Base-by-base conservation (phyloP, 1,140 invertebrate species). In the Belonocnema kinseyi region DNA sequence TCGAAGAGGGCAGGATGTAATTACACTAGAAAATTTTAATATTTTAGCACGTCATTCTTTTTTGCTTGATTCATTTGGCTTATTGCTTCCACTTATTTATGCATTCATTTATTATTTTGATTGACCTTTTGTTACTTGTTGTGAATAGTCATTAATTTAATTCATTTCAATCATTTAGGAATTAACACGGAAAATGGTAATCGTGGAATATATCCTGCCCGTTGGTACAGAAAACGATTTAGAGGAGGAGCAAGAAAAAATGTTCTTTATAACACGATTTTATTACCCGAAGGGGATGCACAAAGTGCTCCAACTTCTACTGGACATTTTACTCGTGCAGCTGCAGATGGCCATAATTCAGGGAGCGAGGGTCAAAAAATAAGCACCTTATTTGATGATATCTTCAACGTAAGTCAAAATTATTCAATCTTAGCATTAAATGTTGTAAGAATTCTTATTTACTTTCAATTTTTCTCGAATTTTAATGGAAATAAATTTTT, bases 401-500 rank as follows among this genome's bases (percentile, higher is more conserved):
- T 91, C 14, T 91, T 91, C 53, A 88, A 91, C 61, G 90, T 91
- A 78, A 83, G 83, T 82, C n/a, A 7, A 11, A 46, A 46, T 46
- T 8, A 46, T 46, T 46, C 6, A 11, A 46, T 46, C 6, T 46
- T 46, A 46, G 10, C 10, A 46, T 46, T 7, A 6, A 10, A 11
- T 10, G 7, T 46, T 46, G 10, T 11, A 46, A 8, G 1, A 7
- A 46, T 0, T 46, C 2, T 46, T 46, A 11, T 46, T 46, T 1
- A 7, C 8, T 53, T 73, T 3, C 14, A 14, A 1, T 2, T 14
- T 54, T 17, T 50, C 56, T 73, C 13, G 12, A 70, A 51, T 71
- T 76, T 72, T 3, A 5, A 51, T 21, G 0, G 17, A 17, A 17
- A 40, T 40, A n/a, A 11, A 70, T 77, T 74, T 76, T 61, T 16